These are phyloP conservation scores for Drosophila kanapiae DNA, from an alignment of 1,140 invertebrate species.

Conservation along the genomic window DNA sequence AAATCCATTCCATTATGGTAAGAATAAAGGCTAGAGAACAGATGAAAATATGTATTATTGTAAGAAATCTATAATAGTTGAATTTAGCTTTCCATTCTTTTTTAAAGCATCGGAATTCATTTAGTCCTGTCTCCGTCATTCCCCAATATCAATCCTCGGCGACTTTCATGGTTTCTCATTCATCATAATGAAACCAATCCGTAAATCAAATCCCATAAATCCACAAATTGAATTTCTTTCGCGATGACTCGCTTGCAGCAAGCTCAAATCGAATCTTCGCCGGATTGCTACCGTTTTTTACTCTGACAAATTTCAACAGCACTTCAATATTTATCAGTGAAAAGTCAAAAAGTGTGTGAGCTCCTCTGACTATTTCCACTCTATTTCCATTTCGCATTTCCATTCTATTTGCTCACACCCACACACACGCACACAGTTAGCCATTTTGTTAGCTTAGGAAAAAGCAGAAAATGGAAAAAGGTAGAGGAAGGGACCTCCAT, in stretches of 20 bases:
- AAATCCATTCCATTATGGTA: too few species aligned
- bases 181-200: conserved; percentile 31
- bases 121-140: not conserved
- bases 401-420: conserved; percentile 39
- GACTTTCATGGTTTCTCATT: conserved; percentile 14
- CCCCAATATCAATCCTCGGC: conserved; percentile 1
- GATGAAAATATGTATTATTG: not conserved
- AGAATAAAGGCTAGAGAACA: not conserved
- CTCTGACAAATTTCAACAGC: conserved; percentile 51
- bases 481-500: conserved; percentile 40
- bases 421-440: conserved; percentile 10
- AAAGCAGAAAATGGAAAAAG: conserved; percentile 11
- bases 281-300: conserved; percentile 18
- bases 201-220: conserved; percentile 48
- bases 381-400: conserved; percentile 54
- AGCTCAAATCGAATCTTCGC: conserved; percentile 24
- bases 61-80: not conserved
- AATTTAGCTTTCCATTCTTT: not conserved
- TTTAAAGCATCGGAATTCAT: not conserved
- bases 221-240: conserved; percentile 40
- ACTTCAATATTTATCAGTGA: conserved; percentile 52
- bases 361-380: conserved; percentile 46
- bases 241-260: conserved; percentile 31
- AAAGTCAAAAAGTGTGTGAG: conserved; percentile 38
- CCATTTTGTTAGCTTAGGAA: conserved; percentile 21